Percentiles rank a stretch among this genome's conserved stretches.
Conservation (phyloP, 2,113 vertebrate species). For the Zosterops pallidus region DNA sequence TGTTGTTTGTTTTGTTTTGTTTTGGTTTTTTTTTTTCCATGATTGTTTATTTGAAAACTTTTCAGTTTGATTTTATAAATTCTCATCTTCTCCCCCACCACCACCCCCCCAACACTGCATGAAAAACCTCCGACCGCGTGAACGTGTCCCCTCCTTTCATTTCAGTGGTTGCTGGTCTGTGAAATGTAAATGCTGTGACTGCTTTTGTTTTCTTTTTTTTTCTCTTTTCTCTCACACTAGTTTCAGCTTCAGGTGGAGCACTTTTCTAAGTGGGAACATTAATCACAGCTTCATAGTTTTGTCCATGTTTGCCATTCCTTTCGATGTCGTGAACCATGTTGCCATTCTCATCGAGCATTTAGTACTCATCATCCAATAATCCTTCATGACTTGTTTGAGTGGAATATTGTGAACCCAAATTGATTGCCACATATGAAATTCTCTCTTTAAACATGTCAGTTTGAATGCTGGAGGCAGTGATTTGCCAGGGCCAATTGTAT, state of each 20-base stretch:
- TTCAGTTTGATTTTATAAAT: conserved; percentile 48
- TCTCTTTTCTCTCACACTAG: neutral
- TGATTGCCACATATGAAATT: conserved; percentile 4
- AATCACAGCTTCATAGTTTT: conserved; percentile 45
- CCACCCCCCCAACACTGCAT: conserved; percentile 66
- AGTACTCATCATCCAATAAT: conserved; percentile 45
- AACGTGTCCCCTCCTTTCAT: conserved; percentile 26
- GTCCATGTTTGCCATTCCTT: conserved; percentile 64
- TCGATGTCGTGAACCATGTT: conserved; percentile 45
- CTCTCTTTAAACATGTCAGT: conserved; percentile 9
- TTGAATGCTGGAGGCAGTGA: neutral
- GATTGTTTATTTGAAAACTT: conserved; percentile 19
- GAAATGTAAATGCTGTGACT: conserved; percentile 55
- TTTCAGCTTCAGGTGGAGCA: conserved; percentile 46
- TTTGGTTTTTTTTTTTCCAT: neutral
- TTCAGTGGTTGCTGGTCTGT: conserved; percentile 67
- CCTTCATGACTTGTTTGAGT: conserved; percentile 48
- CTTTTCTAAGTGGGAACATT: conserved; percentile 56
- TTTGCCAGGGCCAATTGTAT: conserved; percentile 10
- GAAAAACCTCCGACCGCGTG: conserved; percentile 30
- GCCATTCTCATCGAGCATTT: conserved; percentile 60
- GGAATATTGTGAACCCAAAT: conserved; percentile 53
- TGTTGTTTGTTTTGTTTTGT: too few species aligned
- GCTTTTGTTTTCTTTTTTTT: conserved; percentile 34
- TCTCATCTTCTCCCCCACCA: conserved; percentile 20